Percentiles rank a stretch among this genome's conserved stretches.
These are phyloP conservation scores for Loxodonta africana DNA, from an alignment of 2,113 vertebrate species.

Conservation along the genomic window DNA sequence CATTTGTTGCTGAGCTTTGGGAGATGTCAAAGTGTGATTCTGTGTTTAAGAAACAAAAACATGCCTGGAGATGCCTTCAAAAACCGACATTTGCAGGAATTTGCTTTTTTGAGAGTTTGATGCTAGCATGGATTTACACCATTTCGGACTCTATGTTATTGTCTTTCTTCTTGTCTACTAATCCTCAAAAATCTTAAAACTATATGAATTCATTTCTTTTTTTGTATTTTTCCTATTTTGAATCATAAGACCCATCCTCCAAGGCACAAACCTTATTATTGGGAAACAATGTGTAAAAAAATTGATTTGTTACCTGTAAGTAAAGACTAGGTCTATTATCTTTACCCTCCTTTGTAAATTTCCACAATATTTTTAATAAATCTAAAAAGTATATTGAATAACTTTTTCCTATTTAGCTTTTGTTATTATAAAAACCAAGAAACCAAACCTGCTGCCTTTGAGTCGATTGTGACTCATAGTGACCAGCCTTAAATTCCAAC, in stretches of 20 bases:
- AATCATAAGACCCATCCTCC: not conserved
- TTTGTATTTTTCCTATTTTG: not conserved
- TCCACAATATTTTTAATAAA: not conserved
- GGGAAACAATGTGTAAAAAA: not conserved
- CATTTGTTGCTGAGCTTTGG: not conserved
- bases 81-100: not conserved
- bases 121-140: not conserved
- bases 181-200: not conserved
- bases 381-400: not conserved
- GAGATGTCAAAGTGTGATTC: not conserved
- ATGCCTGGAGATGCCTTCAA: not conserved
- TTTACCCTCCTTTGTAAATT: not conserved
- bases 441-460: too few species aligned
- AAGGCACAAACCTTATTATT: not conserved
- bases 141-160: not conserved
- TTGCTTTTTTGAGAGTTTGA: not conserved
- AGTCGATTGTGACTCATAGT: too few species aligned
- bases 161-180: not conserved
- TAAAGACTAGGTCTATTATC: not conserved
- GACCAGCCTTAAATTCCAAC: not conserved
- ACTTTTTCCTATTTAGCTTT: not conserved
- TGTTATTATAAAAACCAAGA: not conserved
- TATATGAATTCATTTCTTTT: not conserved
- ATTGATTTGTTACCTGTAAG: not conserved
- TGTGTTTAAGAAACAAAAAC: slow-evolving; percentile 43